A percentile compares a stretch with the other conserved stretches of the same genome.
Evolutionary conservation across 2,888 invertebrate species (phyloP).

Genomic region (Nebria salina): DNA sequence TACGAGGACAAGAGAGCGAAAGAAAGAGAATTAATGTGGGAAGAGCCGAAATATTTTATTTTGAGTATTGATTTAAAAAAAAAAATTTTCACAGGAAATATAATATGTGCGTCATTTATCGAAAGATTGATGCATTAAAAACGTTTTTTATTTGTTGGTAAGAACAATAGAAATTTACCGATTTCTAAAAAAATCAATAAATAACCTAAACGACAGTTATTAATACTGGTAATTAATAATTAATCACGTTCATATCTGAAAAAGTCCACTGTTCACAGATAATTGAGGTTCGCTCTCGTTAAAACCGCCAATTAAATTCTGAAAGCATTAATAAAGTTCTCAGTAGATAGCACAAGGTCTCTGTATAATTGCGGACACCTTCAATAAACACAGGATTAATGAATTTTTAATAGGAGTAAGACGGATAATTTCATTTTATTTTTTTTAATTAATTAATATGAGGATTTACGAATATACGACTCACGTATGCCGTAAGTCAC

Average conservation of each 20-base stretch:
- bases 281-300: slow-evolving; percentile 12
- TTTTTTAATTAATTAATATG: not conserved
- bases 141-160: no score
- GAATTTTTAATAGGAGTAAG: slow-evolving; percentile 20
- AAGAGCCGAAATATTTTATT: no score
- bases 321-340: slow-evolving; percentile 20
- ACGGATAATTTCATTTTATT: not conserved
- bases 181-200: not conserved
- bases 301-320: slow-evolving; percentile 20
- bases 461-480: not conserved
- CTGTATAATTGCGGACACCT: slow-evolving; percentile 19
- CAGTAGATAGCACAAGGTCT: slow-evolving; percentile 11
- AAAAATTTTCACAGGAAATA: no score
- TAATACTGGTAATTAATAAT: slow-evolving; percentile 14
- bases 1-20: no score
- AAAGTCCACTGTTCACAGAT: slow-evolving; percentile 3
- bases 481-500: not conserved
- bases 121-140: no score
- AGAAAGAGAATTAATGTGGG: no score
- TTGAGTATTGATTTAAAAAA: no score
- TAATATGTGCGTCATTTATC: not conserved
- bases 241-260: slow-evolving; percentile 7
- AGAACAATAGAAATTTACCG: no score
- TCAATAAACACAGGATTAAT: slow-evolving; percentile 18
- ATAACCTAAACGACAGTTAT: slow-evolving; percentile 21